Percentiles rank a stretch among this genome's conserved stretches.
These are phyloP conservation scores for Nyctibius bracteatus DNA, from an alignment of 2,113 vertebrate species.

Conservation along the genomic window DNA sequence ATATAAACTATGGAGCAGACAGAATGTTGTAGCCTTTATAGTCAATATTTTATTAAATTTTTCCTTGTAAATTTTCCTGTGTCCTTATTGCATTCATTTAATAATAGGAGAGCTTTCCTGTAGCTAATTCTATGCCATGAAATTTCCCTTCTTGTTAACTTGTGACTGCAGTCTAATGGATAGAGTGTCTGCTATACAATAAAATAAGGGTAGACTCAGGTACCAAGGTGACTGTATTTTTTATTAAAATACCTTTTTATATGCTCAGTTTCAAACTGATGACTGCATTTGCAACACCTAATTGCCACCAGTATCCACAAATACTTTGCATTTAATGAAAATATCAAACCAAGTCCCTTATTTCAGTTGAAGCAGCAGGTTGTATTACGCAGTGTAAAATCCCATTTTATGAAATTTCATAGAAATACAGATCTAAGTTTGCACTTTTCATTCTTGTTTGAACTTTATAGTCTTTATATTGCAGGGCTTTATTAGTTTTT, in stretches of 20 bases:
- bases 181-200: slow-evolving; percentile 34
- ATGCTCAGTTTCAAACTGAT: slow-evolving; percentile 59
- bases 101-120: slow-evolving; percentile 43
- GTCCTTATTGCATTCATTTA: slow-evolving; percentile 58
- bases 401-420: slow-evolving; percentile 31
- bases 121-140: slow-evolving; percentile 63
- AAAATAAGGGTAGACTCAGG: slow-evolving; percentile 22
- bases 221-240: slow-evolving; percentile 50
- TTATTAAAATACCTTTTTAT: slow-evolving; percentile 69
- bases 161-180: slow-evolving; percentile 14
- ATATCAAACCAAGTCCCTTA: slow-evolving; percentile 54
- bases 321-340: slow-evolving; percentile 66
- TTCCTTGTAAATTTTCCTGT: slow-evolving; percentile 52
- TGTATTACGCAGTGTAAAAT: neutral
- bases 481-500: slow-evolving; percentile 14
- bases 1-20: slow-evolving; percentile 24
- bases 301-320: slow-evolving; percentile 61
- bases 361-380: slow-evolving; percentile 30
- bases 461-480: slow-evolving; percentile 38
- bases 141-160: slow-evolving; percentile 60
- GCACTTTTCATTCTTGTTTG: neutral
- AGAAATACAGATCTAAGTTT: slow-evolving; percentile 5
- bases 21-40: slow-evolving; percentile 28
- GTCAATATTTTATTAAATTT: slow-evolving; percentile 64
- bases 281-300: slow-evolving; percentile 65